phyloP scores from a whole-genome alignment of 2,113 vertebrate species.

The Madoqua kirkii region DNA sequence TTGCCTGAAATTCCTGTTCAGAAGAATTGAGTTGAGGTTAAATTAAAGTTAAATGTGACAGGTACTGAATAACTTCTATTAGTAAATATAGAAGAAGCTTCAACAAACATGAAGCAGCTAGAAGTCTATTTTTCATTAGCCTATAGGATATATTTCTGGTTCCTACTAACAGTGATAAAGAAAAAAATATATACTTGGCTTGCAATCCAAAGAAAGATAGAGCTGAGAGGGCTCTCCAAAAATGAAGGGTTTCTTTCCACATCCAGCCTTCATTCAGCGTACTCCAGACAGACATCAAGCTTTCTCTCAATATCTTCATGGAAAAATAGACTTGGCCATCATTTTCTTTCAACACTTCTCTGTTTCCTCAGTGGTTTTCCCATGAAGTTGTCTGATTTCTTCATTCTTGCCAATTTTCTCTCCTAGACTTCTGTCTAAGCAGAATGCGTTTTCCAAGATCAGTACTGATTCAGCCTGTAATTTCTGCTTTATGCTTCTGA shows the following conservation, averaged over 20 bases:
- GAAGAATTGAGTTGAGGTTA: background rate
- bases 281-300: constrained; percentile 11
- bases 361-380: constrained; percentile 55
- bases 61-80: background rate
- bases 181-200: constrained; percentile 5
- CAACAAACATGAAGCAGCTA: background rate
- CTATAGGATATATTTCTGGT: constrained; percentile 9
- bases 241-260: background rate
- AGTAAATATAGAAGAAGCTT: constrained; percentile 22
- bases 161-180: background rate
- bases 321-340: constrained; percentile 36
- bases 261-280: background rate
- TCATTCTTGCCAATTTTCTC: constrained; percentile 63
- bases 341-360: constrained; percentile 44
- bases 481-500: constrained; percentile 63
- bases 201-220: background rate
- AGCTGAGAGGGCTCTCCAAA: background rate
- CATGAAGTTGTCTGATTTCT: constrained; percentile 66
- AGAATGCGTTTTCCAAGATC: constrained; percentile 64
- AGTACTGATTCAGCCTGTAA: constrained; percentile 57
- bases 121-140: background rate
- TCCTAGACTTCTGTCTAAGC: constrained; percentile 56
- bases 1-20: constrained; percentile 15
- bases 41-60: constrained; percentile 30
- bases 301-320: background rate